A percentile compares a stretch with the other conserved stretches of the same genome.
These are phyloP conservation scores for Araneus ventricosus DNA, from an alignment of 1,140 invertebrate genomes.

Conservation along the genomic window DNA sequence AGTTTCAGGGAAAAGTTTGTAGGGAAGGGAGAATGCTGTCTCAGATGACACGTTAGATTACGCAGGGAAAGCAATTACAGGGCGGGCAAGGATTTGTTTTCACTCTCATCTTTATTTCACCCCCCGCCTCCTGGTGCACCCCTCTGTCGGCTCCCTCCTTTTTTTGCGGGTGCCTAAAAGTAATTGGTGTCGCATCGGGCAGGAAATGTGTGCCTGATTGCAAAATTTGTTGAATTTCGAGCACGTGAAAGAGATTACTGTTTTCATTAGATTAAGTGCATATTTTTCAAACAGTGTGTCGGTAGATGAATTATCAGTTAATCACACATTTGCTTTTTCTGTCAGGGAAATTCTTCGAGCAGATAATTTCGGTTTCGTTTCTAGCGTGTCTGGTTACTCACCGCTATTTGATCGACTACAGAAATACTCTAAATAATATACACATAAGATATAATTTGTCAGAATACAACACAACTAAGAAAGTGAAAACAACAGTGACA, in stretches of 20 bases:
- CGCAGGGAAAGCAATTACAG: neutral
- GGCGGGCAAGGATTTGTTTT: constrained; percentile 31
- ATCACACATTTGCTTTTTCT: too few species aligned
- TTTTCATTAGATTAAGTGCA: neutral
- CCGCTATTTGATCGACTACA: too few species aligned
- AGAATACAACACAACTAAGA: too few species aligned
- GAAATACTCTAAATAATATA: too few species aligned
- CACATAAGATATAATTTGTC: too few species aligned
- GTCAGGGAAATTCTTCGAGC: too few species aligned
- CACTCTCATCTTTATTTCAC: neutral
- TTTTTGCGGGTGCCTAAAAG: neutral
- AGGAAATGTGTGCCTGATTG: neutral
- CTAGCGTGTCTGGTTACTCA: too few species aligned
- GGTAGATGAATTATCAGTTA: too few species aligned
- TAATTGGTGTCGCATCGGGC: neutral
- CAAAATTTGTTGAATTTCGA: neutral
- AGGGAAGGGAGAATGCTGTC: neutral
- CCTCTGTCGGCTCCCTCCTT: neutral
- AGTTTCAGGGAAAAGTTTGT: neutral
- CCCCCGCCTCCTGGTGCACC: neutral
- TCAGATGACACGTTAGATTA: constrained; percentile 56
- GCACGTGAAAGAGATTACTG: neutral
- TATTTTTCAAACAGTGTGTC: neutral
- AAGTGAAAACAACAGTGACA: too few species aligned
- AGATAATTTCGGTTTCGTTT: too few species aligned